These are phyloP conservation scores for Diaprepes abbreviatus DNA, from an alignment of 2,888 invertebrate genomes.

Conservation along the genomic window DNA sequence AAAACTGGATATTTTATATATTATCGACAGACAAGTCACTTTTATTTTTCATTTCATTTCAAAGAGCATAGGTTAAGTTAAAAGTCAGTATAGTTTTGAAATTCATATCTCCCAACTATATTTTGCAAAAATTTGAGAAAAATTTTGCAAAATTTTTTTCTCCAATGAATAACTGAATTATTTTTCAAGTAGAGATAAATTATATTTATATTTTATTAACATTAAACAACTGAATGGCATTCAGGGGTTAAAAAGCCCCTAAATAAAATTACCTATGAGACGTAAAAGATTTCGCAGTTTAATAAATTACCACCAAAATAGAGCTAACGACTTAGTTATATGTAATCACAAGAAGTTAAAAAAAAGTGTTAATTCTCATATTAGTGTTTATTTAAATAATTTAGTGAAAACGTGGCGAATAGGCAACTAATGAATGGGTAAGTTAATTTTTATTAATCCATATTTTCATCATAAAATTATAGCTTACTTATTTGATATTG, in stretches of 20 bases:
- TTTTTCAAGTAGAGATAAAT: no score
- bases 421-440: neutral
- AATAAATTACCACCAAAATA: neutral
- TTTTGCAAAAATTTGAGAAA: no score
- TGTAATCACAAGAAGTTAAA: neutral
- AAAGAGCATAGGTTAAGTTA: neutral
- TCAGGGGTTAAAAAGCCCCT: neutral
- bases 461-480: neutral
- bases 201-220: no score
- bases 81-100: no score
- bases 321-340: neutral
- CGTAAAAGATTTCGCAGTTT: neutral
- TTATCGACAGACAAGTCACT: constrained; percentile 1
- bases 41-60: neutral
- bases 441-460: neutral
- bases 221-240: no score
- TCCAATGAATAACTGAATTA: no score
- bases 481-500: no score
- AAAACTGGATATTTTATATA: neutral
- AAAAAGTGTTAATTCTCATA: neutral
- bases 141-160: no score
- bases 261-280: neutral
- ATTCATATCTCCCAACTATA: no score
- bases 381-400: neutral
- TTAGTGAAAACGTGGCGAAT: neutral